Evolutionary conservation across 2,888 invertebrate genomes (phyloP).

Genomic region (Formica aserva): DNA sequence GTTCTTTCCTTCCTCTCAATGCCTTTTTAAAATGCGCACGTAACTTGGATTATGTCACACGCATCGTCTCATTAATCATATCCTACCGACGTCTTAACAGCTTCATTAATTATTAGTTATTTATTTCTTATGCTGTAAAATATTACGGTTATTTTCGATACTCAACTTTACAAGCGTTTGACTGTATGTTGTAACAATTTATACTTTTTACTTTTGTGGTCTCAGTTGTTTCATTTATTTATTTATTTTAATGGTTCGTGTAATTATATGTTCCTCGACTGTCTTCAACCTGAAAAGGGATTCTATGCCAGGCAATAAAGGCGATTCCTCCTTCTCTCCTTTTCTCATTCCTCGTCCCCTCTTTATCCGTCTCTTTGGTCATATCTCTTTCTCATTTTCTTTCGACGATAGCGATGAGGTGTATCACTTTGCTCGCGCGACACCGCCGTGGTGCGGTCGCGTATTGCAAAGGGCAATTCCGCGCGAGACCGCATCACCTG

Average conservation of each 20-base stretch:
- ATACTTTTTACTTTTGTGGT: neutral
- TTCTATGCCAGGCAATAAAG: neutral
- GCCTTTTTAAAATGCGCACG: neutral
- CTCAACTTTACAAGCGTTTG: neutral
- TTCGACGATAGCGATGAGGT: neutral
- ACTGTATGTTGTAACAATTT: neutral
- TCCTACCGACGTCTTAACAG: neutral
- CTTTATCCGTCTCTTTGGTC: neutral
- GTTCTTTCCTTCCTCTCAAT: conserved; percentile 39
- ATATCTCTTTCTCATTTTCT: neutral
- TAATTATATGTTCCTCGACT: neutral
- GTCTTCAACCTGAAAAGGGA: neutral
- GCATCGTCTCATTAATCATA: conserved; percentile 25
- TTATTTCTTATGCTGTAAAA: neutral
- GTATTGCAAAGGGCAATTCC: conserved; percentile 76
- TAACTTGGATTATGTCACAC: conserved; percentile 25
- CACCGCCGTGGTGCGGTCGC: conserved; percentile 58
- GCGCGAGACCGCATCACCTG: conserved; percentile 80
- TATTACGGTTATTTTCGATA: conserved; percentile 9
- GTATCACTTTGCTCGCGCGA: conserved; percentile 72
- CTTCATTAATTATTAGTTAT: conserved; percentile 24
- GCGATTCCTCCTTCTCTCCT: neutral
- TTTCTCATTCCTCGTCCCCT: neutral
- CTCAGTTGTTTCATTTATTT: neutral
- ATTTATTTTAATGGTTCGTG: neutral